phyloP scores from a whole-genome alignment of 1,140 invertebrate genomes.

The Hormaphis cornu region DNA sequence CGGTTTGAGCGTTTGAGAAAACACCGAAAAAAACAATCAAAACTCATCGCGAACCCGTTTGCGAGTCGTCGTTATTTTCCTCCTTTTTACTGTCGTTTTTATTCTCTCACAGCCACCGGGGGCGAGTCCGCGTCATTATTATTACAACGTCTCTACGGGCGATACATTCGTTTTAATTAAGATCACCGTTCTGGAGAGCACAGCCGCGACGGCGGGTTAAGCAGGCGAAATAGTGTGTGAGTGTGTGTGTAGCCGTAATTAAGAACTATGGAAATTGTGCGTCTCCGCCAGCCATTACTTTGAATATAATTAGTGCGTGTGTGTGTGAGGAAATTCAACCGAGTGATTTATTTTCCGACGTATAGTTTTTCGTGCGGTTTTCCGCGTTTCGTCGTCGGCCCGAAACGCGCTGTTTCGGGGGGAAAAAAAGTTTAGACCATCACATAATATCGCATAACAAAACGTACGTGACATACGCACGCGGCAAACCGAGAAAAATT shows the following conservation, averaged over 20 bases:
- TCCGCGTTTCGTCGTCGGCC: conserved; percentile 10
- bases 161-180: conserved; percentile 32
- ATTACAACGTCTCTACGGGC: conserved; percentile 27
- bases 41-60: conserved; percentile 22
- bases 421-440: conserved; percentile 18
- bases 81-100: conserved; percentile 27
- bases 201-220: conserved; percentile 25
- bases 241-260: conserved; percentile 26
- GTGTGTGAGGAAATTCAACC: conserved; percentile 22
- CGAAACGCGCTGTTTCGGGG: neutral
- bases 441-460: no score
- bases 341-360: conserved; percentile 26
- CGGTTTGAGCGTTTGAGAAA: neutral
- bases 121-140: conserved; percentile 2
- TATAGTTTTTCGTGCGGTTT: conserved; percentile 25
- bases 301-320: conserved; percentile 25
- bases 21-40: neutral
- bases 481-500: neutral
- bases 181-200: conserved; percentile 26
- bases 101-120: neutral
- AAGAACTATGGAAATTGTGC: conserved; percentile 32
- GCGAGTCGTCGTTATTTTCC: neutral
- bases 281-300: conserved; percentile 28
- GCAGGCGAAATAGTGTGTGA: conserved; percentile 26
- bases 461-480: no score